A percentile compares a stretch with the other conserved stretches of the same genome.
Conservation (phyloP, 2,797 vertebrate genomes). For the Rhinella marina region DNA sequence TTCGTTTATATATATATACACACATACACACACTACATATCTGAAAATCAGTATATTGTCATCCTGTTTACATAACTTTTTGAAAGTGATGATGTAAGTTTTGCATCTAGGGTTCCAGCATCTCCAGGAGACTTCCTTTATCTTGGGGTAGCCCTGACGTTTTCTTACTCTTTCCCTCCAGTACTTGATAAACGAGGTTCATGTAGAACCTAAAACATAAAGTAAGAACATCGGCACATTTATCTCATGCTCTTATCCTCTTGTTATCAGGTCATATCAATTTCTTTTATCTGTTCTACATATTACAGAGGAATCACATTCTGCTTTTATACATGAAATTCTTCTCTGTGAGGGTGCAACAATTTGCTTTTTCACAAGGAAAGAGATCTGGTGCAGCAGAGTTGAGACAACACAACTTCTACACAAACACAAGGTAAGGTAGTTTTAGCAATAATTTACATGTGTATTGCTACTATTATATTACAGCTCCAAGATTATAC, state of each 20-base stretch:
- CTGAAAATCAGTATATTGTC: too few species aligned
- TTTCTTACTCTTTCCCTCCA: too few species aligned
- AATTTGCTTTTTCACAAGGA: background rate
- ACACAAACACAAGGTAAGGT: background rate
- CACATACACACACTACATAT: too few species aligned
- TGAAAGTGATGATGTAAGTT: too few species aligned
- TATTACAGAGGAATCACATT: background rate
- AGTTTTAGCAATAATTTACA: background rate
- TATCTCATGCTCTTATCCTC: background rate
- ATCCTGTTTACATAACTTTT: too few species aligned
- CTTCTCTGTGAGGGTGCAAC: background rate
- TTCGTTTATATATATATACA: too few species aligned
- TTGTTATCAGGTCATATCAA: background rate
- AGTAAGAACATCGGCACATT: background rate
- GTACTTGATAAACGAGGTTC: too few species aligned
- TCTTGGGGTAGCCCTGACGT: too few species aligned
- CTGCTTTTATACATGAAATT: background rate
- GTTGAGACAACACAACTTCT: background rate
- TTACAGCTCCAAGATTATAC: background rate
- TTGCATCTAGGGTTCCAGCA: too few species aligned
- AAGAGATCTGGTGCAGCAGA: background rate
- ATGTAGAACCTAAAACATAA: background rate
- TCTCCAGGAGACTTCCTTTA: too few species aligned
- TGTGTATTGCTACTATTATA: background rate
- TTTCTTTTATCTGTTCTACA: background rate